Conservation (phyloP, 2,797 vertebrate species). For the Hydrolagus colliei region DNA sequence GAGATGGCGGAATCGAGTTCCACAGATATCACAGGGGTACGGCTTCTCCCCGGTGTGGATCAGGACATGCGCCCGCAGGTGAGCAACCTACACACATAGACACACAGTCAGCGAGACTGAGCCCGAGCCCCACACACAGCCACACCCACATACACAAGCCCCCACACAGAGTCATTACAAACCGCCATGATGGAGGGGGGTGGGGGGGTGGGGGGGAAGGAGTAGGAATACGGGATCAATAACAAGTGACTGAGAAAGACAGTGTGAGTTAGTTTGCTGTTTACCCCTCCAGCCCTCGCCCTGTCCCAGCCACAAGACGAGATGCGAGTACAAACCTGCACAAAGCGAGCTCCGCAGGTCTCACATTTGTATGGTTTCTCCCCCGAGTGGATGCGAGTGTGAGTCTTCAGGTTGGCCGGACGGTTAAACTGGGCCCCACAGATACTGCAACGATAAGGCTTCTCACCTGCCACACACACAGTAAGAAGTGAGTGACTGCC, state of each 20-base stretch:
- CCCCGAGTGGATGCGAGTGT: constrained; percentile 96
- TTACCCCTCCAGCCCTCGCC: no score
- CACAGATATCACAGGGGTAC: constrained; percentile 95
- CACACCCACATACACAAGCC: background rate
- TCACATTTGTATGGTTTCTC: constrained; percentile 99
- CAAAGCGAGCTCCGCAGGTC: constrained; percentile 93
- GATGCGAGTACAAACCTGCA: constrained; percentile 60
- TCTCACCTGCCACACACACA: constrained; percentile 68
- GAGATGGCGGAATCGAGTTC: constrained; percentile 92
- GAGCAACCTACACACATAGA: constrained; percentile 71
- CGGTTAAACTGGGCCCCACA: constrained; percentile 97
- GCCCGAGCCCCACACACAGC: background rate
- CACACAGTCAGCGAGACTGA: no score
- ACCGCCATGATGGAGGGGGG: background rate
- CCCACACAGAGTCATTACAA: background rate
- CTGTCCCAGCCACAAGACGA: background rate
- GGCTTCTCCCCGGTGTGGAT: constrained; percentile 98
- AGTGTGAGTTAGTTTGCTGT: no score
- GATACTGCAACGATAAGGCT: constrained; percentile 96
- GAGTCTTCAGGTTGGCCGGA: constrained; percentile 97
- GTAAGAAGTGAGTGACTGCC: no score
- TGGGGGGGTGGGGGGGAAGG: background rate
- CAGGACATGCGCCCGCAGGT: constrained; percentile 90
- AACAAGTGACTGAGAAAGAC: background rate
- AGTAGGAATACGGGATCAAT: background rate